Evolutionary conservation across 2,797 vertebrate species (phyloP), one percentile per base, ranked within the genome.

Genomic region (Pseudomugil gertrudae): DNA sequence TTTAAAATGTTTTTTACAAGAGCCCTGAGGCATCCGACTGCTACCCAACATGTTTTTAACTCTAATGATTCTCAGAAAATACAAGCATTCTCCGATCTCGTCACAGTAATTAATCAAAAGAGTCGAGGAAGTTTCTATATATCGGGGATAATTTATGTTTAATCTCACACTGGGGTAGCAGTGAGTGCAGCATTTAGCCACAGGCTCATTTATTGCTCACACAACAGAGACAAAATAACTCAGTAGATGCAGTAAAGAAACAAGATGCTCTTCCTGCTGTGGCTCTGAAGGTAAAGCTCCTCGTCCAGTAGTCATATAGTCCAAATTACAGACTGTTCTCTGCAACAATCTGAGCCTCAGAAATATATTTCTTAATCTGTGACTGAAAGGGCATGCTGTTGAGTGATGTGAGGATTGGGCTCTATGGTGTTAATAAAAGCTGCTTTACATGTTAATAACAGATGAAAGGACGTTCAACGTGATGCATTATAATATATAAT

Each of bases 21-120:
- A 66, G 43, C 40, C 60, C 35, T 7, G 9, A 24, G 50, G 54
- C 54, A 8, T 57, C 11, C 11, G 14, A 21, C 48, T 69, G 36
- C 27, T 26, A 69, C 32, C 9, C 5, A 27, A 3, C 64, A 36
- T 40, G 51, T 40, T 72, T 48, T 35, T 50, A 2, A 55, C 15
- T 57, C 17, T 33, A 7, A 48, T 51, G 21, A 48, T 14, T 15
- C 24, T 52, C 35, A 48, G 7, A 61, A 48, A 63, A 55, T 43
- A 21, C 33, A 50, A 74, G 29, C 26, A 14, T 21, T 2, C 13
- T 29, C 30, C n/a, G 36, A 47, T 40, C 33, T 35, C 6, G 26
- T 66, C 26, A 14, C 10, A 15, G 48, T 32, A 60, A 64, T 62
- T 68, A 50, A 58, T 70, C 51, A 67, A 40, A 67, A 19, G 19